A percentile compares a stretch with the other conserved stretches of the same genome.
Evolutionary conservation across 2,797 vertebrate species (phyloP).

Genomic region (Rhinoraja longicauda): DNA sequence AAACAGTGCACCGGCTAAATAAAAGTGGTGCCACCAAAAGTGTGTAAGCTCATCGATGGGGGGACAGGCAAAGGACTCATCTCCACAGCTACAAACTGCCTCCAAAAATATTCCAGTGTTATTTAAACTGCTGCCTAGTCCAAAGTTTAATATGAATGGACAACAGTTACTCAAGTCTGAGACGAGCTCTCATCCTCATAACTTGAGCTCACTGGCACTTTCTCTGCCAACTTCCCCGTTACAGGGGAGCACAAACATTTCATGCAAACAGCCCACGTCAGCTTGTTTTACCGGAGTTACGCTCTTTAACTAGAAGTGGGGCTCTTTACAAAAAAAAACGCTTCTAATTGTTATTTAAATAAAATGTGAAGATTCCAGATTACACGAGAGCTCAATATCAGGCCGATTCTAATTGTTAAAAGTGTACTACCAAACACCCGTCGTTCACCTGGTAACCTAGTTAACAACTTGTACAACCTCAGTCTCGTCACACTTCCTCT

Average conservation of each 20-base stretch:
- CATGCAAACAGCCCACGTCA: not conserved
- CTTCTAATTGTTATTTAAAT: not conserved
- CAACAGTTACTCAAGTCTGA: not conserved
- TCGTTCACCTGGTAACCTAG: not conserved
- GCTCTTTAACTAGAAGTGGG: no score
- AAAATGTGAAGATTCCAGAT: not conserved
- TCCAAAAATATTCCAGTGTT: not conserved
- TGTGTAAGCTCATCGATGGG: not conserved
- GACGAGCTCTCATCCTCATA: not conserved
- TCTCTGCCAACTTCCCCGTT: not conserved
- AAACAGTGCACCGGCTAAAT: conserved; percentile 37
- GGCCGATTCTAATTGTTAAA: not conserved
- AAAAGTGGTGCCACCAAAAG: not conserved
- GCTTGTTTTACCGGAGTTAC: not conserved
- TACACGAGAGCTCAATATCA: not conserved
- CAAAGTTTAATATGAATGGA: not conserved
- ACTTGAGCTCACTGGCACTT: no score
- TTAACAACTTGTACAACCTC: not conserved
- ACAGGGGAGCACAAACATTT: not conserved
- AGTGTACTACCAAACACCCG: not conserved
- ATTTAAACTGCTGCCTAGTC: not conserved
- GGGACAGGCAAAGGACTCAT: not conserved
- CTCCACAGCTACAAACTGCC: not conserved
- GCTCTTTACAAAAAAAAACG: not conserved
- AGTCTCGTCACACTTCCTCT: not conserved